These are phyloP conservation scores for Mycteria americana DNA, from an alignment of 2,797 vertebrate genomes.

Conservation along the genomic window DNA sequence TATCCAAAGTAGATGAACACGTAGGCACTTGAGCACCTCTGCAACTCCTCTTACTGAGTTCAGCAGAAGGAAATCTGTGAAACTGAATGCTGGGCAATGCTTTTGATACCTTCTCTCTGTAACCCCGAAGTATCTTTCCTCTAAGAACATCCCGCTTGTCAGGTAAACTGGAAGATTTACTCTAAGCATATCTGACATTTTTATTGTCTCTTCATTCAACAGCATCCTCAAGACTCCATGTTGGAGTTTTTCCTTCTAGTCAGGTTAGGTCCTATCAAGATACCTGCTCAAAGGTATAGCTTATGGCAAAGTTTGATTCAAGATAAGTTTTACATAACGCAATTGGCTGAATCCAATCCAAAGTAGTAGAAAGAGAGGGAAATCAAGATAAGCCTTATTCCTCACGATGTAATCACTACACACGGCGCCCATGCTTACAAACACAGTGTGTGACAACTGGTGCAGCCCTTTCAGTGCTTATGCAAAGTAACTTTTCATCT, in stretches of 20 bases:
- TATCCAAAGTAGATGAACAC: fast-evolving
- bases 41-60: neutral
- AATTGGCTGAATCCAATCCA: fast-evolving
- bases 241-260: neutral
- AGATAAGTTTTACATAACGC: fast-evolving
- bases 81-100: neutral
- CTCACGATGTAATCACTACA: fast-evolving
- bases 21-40: neutral
- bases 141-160: neutral
- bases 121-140: neutral
- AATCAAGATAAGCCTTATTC: fast-evolving
- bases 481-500: neutral
- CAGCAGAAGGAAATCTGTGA: fast-evolving
- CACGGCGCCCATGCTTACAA: neutral
- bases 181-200: fast-evolving
- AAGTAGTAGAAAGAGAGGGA: fast-evolving
- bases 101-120: neutral
- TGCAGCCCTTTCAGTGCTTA: neutral
- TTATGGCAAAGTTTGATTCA: fast-evolving
- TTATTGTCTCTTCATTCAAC: neutral
- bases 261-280: neutral
- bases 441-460: fast-evolving
- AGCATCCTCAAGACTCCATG: neutral
- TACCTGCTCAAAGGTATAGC: fast-evolving
- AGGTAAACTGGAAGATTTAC: neutral